Evolutionary conservation across 2,113 vertebrate genomes (phyloP), one percentile per base, ranked within the genome.

Genomic region (Canis aureus): DNA sequence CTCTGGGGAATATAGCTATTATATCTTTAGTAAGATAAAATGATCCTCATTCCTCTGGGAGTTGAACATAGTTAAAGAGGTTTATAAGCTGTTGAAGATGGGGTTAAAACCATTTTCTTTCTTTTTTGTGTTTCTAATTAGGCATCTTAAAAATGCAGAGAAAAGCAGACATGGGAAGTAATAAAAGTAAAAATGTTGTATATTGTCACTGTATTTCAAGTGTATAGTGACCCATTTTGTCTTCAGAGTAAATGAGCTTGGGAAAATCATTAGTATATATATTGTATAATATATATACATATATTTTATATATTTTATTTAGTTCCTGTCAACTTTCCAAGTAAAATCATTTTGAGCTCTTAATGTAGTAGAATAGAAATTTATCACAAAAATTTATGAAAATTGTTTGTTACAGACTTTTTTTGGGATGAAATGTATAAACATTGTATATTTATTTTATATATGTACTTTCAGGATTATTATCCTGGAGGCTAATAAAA

Each of bases 91-190:
- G 8, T 27, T 79, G 89, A 89, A 89, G 91, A 55, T 79, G 29
- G 79, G 60, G 11, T 55, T 94, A n/a, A 96, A 95, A 71, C 17
- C 20, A 67, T 92, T 95, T 92, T 86, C 12, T 79, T 78, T 74
- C 23, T 93, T 83, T 86, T 91, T 92, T 94, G 91, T 96, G 87
- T 91, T 87, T 97, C 83, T 94, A 97, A 97, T 97, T 95, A 95
- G 38, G 29, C 57, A 38, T 90, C 67, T 81, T 90, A 84, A 98
- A 95, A 96, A 95, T 74, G 38, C 92, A 89, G 71, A 89, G 57
- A 79, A 79, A 51, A 97, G 16, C 43, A 95, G 89, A 90, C 59
- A 69, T 20, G 74, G 76, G 86, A 90, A 95, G 69, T 90, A 80
- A 92, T 95, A 96, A 95, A 92, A 92, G 49, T 66, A 85, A 81